Evolutionary conservation across 2,888 invertebrate genomes (phyloP), one percentile per base, ranked within the genome.

Genomic region (Phrixothrix hirtus): DNA sequence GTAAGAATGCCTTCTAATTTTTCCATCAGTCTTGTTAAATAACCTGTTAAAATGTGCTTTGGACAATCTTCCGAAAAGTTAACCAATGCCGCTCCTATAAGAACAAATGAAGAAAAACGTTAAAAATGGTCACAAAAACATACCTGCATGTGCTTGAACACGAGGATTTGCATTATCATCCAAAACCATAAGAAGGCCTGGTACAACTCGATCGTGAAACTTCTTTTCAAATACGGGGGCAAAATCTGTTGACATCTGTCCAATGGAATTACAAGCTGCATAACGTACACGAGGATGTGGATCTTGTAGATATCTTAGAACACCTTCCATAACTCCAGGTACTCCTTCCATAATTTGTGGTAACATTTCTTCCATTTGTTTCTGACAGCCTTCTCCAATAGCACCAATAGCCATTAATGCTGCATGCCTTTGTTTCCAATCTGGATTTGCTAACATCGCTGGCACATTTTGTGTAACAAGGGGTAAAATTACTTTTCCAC

Each of bases 31-130:
- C 86, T 86, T 66, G 95, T 91, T 57, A 99, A 82, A 74, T 99
- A 98, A 58, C 86, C 87, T 6, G 88, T 88, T 57, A 99, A 80
- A 63, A 98, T 94, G 64, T 86, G 83, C 75, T 98, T 97, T 0
- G 98, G 96, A 75, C 98, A 98, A 76, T 98, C 98, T 79, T 99
- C 99, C 69, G 95, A 95, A 78, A 99, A 99, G 79, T 99, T 99
- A 1, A 99, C 98, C 58, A 99, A 81, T 36, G 99, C 99, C 41
- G 99, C 98, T 34, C 96, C 91, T 64, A 85, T 7, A 36, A 21
- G 6, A 35, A 35, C n/a, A n/a, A n/a, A n/a, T n/a, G n/a, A n/a
- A n/a, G n/a, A n/a, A n/a, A n/a, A 10, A 3, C 7, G 14, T 12
- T 10, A 1, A 9, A 41, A 30, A 2, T 3, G 15, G 4, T 41